These are phyloP conservation scores for Stramonita haemastoma DNA, from an alignment of 2,888 invertebrate species.

Conservation along the genomic window DNA sequence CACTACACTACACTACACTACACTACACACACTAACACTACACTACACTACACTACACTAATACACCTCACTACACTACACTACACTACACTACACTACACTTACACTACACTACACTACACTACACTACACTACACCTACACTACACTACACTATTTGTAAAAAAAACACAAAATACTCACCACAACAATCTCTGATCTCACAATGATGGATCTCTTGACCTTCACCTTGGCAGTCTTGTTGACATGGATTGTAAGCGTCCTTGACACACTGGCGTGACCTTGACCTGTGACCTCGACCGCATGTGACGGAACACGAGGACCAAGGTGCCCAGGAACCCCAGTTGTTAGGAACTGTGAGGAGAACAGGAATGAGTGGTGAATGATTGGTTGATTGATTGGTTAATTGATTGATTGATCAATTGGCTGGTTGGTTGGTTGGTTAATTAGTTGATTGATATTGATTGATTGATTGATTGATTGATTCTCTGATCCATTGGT, in stretches of 20 bases:
- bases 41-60: not conserved
- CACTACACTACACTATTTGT: not conserved
- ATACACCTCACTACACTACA: not conserved
- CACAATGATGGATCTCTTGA: not conserved
- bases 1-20: too few relatives aligned
- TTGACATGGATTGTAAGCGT: not conserved
- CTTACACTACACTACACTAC: not conserved
- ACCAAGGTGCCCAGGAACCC: not conserved
- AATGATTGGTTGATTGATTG: too few relatives aligned
- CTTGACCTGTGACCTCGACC: not conserved
- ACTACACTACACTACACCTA: not conserved
- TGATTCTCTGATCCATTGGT: too few relatives aligned
- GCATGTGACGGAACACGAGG: not conserved
- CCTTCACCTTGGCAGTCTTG: not conserved
- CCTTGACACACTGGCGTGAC: not conserved
- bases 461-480: too few relatives aligned
- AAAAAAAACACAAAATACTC: too few relatives aligned
- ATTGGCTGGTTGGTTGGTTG: too few relatives aligned
- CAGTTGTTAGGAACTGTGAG: not conserved
- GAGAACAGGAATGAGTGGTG: too few relatives aligned
- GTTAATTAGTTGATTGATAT: too few relatives aligned
- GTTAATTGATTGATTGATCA: too few relatives aligned
- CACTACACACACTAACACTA: not conserved
- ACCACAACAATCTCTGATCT: not conserved
- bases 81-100: not conserved